These are phyloP conservation scores for Mizuhopecten yessoensis DNA, from an alignment of 1,140 invertebrate species.

Conservation along the genomic window DNA sequence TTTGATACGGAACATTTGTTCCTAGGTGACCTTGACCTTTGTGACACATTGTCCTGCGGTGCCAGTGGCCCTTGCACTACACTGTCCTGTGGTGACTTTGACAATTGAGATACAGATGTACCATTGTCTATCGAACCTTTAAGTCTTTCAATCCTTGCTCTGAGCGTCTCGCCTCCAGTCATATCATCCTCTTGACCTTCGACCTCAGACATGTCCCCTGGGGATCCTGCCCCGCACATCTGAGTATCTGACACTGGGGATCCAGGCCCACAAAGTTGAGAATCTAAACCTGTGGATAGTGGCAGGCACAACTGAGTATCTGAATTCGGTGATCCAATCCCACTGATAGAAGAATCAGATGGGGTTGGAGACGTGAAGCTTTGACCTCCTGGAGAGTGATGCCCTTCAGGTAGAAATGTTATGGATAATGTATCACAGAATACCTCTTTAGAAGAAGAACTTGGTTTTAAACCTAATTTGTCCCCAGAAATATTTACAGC, in stretches of 20 bases:
- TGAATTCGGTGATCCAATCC: neutral
- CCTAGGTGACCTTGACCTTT: neutral
- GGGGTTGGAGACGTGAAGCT: neutral
- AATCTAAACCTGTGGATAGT: too few relatives aligned
- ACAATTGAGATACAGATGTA: neutral
- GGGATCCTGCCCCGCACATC: neutral
- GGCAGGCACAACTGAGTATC: neutral
- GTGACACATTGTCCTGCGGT: neutral
- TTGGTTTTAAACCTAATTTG: neutral
- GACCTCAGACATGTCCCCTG: neutral
- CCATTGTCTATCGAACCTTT: slow-evolving; percentile 19
- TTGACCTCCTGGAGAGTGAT: neutral
- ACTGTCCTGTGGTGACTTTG: slow-evolving; percentile 7
- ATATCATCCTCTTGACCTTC: neutral
- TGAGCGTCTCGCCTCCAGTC: neutral
- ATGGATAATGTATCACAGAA: neutral
- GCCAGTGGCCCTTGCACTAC: neutral
- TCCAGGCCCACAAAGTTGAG: neutral
- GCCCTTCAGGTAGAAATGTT: neutral
- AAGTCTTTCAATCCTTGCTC: neutral
- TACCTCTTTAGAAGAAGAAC: neutral
- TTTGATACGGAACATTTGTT: neutral
- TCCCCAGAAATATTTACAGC: neutral
- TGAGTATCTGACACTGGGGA: neutral
- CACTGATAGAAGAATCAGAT: neutral